phyloP scores from a whole-genome alignment of 2,797 vertebrate genomes.

The Picus viridis region DNA sequence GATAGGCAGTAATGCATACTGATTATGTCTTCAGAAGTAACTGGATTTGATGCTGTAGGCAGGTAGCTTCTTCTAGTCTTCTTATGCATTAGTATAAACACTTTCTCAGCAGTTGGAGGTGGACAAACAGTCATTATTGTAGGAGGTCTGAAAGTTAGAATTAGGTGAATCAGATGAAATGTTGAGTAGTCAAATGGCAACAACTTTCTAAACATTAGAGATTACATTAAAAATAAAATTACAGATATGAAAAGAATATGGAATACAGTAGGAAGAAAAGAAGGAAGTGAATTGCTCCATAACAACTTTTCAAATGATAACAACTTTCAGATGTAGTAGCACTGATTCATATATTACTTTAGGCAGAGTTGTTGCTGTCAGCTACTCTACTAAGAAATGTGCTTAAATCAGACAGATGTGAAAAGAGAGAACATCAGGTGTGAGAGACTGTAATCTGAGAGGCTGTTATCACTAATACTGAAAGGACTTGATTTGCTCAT shows the following conservation, averaged over 20 bases:
- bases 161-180: neutral
- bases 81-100: neutral
- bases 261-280: neutral
- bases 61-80: neutral
- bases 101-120: neutral
- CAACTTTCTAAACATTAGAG: neutral
- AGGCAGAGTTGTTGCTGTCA: neutral
- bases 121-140: neutral
- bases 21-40: neutral
- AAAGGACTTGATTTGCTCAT: neutral
- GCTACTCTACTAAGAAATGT: neutral
- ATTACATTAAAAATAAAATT: neutral
- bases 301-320: neutral
- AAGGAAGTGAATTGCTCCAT: neutral
- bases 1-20: neutral
- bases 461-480: neutral
- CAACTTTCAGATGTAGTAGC: neutral
- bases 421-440: neutral
- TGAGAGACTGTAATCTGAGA: neutral
- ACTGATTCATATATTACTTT: neutral
- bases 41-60: neutral
- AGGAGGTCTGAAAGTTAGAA: neutral
- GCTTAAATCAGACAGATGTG: neutral
- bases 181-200: neutral
- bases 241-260: neutral